Conservation (phyloP, 1,140 invertebrate genomes). For the Ceratoteleas bidentatus region DNA sequence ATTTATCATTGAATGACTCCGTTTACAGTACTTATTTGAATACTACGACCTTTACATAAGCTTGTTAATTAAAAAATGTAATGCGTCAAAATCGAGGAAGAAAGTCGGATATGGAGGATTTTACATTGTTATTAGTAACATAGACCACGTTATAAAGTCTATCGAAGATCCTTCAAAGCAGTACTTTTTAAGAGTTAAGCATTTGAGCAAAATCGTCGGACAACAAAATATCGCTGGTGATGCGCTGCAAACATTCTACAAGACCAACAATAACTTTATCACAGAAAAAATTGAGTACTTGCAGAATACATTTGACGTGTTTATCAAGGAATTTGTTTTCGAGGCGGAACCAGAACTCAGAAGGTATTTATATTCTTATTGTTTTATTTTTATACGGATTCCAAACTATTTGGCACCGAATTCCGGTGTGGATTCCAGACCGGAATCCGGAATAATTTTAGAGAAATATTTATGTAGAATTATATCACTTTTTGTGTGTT, state of each 20-base stretch:
- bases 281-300: constrained; percentile 2
- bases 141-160: constrained; percentile 28
- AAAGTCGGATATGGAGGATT: not conserved
- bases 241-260: not conserved
- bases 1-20: no score
- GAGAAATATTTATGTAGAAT: no score
- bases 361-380: constrained; percentile 3
- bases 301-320: constrained; percentile 1
- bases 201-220: not conserved
- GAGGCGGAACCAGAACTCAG: constrained; percentile 12
- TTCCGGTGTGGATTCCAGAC: no score
- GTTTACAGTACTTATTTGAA: constrained; percentile 18
- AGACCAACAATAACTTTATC: constrained; percentile 1
- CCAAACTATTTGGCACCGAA: no score
- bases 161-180: not conserved
- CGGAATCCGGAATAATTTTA: no score
- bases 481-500: no score
- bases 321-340: constrained; percentile 7
- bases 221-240: not conserved
- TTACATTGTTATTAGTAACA: constrained; percentile 30
- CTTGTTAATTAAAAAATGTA: constrained; percentile 9
- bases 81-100: constrained; percentile 9
- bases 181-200: constrained; percentile 18
- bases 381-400: no score
- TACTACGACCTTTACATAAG: constrained; percentile 1